phyloP scores from a whole-genome alignment of 1,140 invertebrate species.

The Panulirus ornatus region DNA sequence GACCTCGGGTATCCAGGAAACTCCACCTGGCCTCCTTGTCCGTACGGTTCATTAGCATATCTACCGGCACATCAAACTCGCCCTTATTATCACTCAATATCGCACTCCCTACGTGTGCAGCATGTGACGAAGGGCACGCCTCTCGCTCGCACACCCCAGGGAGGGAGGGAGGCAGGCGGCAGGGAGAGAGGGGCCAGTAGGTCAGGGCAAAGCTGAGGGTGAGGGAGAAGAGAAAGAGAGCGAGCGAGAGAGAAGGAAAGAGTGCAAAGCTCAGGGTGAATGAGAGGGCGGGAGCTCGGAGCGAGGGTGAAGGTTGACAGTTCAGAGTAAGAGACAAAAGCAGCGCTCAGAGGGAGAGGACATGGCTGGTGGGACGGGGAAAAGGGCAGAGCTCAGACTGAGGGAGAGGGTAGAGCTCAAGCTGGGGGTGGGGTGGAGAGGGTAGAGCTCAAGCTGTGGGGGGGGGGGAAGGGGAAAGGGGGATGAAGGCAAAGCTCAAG shows the following conservation, averaged over 20 bases:
- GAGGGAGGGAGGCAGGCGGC: not conserved
- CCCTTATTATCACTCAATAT: conserved; percentile 70
- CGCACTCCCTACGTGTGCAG: conserved; percentile 58
- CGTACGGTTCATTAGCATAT: conserved; percentile 66
- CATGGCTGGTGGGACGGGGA: too few relatives aligned
- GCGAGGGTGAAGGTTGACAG: not conserved
- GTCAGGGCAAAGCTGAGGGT: not conserved
- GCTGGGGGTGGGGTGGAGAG: not conserved
- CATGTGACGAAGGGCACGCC: conserved; percentile 52
- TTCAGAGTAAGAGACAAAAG: not conserved
- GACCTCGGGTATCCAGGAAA: too few relatives aligned
- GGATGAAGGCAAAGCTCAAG: too few relatives aligned
- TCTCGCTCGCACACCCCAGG: not conserved
- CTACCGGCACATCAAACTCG: conserved; percentile 61
- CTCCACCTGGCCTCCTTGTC: not conserved
- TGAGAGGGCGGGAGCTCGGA: not conserved
- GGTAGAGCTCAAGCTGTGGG: too few relatives aligned
- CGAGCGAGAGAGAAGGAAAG: not conserved
- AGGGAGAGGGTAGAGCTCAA: too few relatives aligned
- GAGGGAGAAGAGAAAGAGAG: not conserved
- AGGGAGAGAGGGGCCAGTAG: not conserved
- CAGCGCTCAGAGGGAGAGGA: not conserved
- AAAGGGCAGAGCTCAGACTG: too few relatives aligned
- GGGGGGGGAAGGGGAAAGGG: too few relatives aligned
- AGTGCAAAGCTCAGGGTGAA: not conserved